Base-by-base conservation (phyloP, 2,888 invertebrate species). In the Microplitis manilae region DNA sequence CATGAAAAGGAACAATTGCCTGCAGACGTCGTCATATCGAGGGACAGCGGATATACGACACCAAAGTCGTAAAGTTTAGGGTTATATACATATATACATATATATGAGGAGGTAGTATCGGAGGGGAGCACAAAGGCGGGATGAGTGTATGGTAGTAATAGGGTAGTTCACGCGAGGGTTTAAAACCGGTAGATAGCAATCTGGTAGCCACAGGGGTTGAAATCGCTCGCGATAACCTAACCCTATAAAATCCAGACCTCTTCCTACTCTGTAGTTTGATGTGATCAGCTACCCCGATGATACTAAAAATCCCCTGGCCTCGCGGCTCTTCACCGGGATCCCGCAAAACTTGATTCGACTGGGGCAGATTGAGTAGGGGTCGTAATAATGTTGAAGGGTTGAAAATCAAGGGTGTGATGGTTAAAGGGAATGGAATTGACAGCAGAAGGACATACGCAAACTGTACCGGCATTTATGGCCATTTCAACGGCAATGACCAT, bases 321-420 rank as follows among this genome's bases (percentile, higher is more conserved):
- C 81, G 81, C 80, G 81, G 67, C 38, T 8, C 65, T 30, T 8
- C 65, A 20, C 62, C n/a, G 59, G 9, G n/a, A 30, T 65, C 13
- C 65, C 61, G 81, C 82, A 83, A 85, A 86, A 88, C 87, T 88
- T 88, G 85, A 89, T 89, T 88, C 87, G 85, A 30, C 83, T 83
- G 86, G 84, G 86, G 86, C 84, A 83, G 83, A 81, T 83, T 82
- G 84, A 80, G 76, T 76, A 70, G 72, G 76, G 77, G 76, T 73
- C 50, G 41, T 50, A 50, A 83, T 83, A 81, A 83, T 82, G 84
- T 80, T 76, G 77, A 70, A 74, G 76, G 77, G 76, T 73, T 62
- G 30, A 50, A 77, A 73, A 76, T 62, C 39, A 71, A 73, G 77
- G 68, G 79, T 73, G 70, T 67, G 72, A 68, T 38, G 61, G 73